A percentile compares a stretch with the other conserved stretches of the same genome.
Conservation (phyloP, 2,113 vertebrate genomes). For the Shinisaurus crocodilurus region DNA sequence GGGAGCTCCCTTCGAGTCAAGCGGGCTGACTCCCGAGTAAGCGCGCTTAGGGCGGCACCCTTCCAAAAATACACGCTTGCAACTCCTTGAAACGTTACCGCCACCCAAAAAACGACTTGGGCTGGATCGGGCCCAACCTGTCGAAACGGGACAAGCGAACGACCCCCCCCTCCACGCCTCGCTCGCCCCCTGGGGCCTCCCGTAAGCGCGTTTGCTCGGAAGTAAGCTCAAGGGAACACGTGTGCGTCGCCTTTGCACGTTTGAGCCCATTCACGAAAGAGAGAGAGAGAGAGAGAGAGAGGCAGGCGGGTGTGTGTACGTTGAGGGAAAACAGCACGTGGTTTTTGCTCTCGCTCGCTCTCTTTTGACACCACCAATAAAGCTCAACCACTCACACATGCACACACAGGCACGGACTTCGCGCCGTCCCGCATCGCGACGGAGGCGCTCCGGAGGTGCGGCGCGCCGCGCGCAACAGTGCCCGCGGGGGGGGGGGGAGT, state of each 20-base stretch:
- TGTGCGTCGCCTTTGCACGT: constrained; percentile 37
- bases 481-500: too few relatives aligned
- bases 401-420: too few relatives aligned
- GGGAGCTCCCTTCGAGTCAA: too few relatives aligned
- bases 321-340: background rate
- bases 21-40: background rate
- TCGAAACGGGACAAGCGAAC: constrained; percentile 70
- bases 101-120: background rate
- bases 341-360: too few relatives aligned
- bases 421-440: too few relatives aligned
- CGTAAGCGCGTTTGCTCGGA: constrained; percentile 41
- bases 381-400: too few relatives aligned
- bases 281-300: constrained; percentile 18
- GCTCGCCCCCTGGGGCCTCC: background rate
- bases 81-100: background rate
- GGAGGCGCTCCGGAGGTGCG: too few relatives aligned
- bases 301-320: background rate
- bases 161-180: constrained; percentile 31
- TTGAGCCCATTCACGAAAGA: constrained; percentile 49
- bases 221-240: constrained; percentile 17
- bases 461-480: too few relatives aligned
- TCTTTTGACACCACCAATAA: background rate
- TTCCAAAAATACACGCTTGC: background rate
- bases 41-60: background rate
- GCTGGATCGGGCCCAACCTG: background rate